Conservation (phyloP, 92 coral and sea anemone species). For the Ricordea florida region DNA sequence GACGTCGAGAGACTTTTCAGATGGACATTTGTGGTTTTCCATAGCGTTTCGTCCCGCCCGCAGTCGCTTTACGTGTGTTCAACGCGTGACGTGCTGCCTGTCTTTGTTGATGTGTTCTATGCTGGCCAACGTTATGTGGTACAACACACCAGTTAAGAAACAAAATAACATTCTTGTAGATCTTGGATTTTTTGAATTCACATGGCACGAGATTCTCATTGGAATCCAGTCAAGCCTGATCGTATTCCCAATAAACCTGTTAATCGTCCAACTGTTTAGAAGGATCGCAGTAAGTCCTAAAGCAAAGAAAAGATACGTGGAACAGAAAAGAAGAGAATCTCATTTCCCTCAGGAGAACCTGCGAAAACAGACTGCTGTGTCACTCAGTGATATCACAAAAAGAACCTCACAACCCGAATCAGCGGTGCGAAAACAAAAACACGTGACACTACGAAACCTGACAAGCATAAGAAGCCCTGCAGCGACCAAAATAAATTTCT, state of each 20-base stretch:
- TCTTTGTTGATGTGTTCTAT: conserved; percentile 87
- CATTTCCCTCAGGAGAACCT: neutral
- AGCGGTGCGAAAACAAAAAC: neutral
- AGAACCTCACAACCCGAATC: neutral
- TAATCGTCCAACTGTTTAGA: conserved; percentile 85
- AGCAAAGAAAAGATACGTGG: conserved; percentile 59
- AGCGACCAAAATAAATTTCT: neutral
- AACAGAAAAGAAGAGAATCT: conserved; percentile 6
- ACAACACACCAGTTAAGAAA: conserved; percentile 40
- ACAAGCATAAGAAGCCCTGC: conserved; percentile 8
- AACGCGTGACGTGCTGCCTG: conserved; percentile 91
- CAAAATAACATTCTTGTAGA: conserved; percentile 76
- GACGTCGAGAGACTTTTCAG: conserved; percentile 87
- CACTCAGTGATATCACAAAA: conserved; percentile 47
- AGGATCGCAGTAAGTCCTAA: conserved; percentile 73
- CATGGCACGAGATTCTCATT: conserved; percentile 85
- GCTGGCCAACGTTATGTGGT: conserved; percentile 94
- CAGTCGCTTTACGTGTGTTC: conserved; percentile 93
- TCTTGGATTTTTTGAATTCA: conserved; percentile 75
- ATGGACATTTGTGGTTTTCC: conserved; percentile 97
- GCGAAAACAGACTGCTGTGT: conserved; percentile 49
- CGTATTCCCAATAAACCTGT: conserved; percentile 92
- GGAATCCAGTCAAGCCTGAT: conserved; percentile 90
- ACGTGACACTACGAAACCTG: neutral
- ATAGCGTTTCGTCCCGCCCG: conserved; percentile 96